Percentiles rank a stretch among this genome's conserved stretches.
Evolutionary conservation across 2,797 vertebrate genomes (phyloP).

Genomic region (Spea hammondii): DNA sequence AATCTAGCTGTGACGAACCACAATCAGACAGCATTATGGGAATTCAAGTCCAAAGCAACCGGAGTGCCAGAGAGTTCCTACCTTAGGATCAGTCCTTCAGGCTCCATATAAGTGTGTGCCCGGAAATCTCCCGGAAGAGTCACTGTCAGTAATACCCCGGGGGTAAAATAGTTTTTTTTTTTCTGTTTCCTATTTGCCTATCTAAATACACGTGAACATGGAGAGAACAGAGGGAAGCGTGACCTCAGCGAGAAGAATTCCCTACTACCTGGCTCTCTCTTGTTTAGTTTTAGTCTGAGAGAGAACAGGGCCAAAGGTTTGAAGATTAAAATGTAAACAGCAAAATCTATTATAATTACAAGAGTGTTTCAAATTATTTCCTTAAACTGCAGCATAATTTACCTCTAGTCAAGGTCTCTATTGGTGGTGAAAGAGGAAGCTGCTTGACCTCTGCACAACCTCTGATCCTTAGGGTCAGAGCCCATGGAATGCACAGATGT

Average conservation of each 20-base stretch:
- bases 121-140: constrained; percentile 6
- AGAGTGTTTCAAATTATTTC: constrained; percentile 75
- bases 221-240: constrained; percentile 24
- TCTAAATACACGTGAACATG: constrained; percentile 31
- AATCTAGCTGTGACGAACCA: too few relatives aligned
- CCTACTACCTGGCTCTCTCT: constrained; percentile 49
- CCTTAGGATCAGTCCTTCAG: too few relatives aligned
- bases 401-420: constrained; percentile 69
- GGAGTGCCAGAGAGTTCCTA: too few relatives aligned
- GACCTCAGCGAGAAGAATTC: constrained; percentile 43
- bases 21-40: too few relatives aligned
- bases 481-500: constrained; percentile 85
- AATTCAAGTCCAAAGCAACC: too few relatives aligned
- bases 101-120: background rate
- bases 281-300: constrained; percentile 48
- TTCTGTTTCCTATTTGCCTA: constrained; percentile 42
- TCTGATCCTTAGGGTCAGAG: constrained; percentile 79
- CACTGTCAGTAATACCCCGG: constrained; percentile 28
- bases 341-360: constrained; percentile 77
- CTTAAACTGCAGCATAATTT: constrained; percentile 76
- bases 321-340: constrained; percentile 76
- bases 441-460: constrained; percentile 73
- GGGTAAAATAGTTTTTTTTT: constrained; percentile 31
- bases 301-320: constrained; percentile 66
- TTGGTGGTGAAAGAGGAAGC: constrained; percentile 78